Evolutionary conservation across 2,888 invertebrate species (phyloP).

Genomic region (Ceramica pisi): DNA sequence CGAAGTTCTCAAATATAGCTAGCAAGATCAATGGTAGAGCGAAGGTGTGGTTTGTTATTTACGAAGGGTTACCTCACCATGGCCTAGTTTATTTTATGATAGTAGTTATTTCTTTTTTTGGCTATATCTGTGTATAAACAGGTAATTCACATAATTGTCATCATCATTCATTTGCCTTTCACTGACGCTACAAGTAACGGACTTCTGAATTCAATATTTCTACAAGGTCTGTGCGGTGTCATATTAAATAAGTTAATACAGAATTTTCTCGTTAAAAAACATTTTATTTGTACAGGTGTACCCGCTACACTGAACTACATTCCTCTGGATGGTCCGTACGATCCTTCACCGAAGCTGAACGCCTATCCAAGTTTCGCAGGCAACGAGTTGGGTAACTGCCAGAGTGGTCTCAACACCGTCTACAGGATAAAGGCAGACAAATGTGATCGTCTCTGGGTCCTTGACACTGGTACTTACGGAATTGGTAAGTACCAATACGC

Average conservation of each 20-base stretch:
- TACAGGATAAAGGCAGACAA: constrained; percentile 95
- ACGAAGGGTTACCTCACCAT: constrained; percentile 9
- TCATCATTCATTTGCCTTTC: neutral
- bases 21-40: constrained; percentile 20
- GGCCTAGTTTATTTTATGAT: constrained; percentile 13
- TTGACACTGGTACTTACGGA: constrained; percentile 96
- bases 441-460: constrained; percentile 95
- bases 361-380: constrained; percentile 95
- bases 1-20: constrained; percentile 34
- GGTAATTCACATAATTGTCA: neutral
- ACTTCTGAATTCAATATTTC: neutral
- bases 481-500: constrained; percentile 89
- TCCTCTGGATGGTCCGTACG: constrained; percentile 92
- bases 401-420: constrained; percentile 94
- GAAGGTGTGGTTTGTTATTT: constrained; percentile 27
- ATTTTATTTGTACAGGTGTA: constrained; percentile 91
- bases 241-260: neutral
- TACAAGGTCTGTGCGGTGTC: neutral
- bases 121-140: constrained; percentile 3
- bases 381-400: constrained; percentile 94
- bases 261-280: neutral
- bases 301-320: constrained; percentile 96
- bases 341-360: constrained; percentile 94
- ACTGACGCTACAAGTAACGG: neutral
- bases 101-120: constrained; percentile 23